Conservation (phyloP, 2,113 vertebrate species). For the Rhea americana region DNA sequence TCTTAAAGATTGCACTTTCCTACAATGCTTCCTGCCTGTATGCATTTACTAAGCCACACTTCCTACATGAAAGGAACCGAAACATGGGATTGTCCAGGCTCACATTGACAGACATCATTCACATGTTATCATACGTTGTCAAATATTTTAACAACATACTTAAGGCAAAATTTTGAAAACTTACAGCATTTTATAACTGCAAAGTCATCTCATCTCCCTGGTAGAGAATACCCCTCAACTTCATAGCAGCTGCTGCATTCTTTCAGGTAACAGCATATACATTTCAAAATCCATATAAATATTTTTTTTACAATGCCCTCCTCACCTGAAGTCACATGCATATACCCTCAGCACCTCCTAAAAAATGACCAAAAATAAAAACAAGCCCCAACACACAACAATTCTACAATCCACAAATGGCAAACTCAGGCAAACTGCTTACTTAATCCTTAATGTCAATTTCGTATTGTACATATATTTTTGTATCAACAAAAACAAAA, state of each 20-base stretch:
- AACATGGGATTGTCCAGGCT: accelerated
- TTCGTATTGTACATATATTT: not conserved
- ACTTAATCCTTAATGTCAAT: not conserved
- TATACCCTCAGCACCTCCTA: not conserved
- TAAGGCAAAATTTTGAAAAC: not conserved
- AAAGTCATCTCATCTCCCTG: not conserved
- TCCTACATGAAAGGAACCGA: not conserved
- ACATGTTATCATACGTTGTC: accelerated
- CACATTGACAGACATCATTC: not conserved
- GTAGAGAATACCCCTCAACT: not conserved
- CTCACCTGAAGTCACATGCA: not conserved
- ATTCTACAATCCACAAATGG: too few species aligned
- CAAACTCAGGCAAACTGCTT: not conserved
- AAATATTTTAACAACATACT: not conserved
- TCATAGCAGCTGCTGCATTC: not conserved
- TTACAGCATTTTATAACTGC: not conserved
- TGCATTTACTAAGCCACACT: not conserved
- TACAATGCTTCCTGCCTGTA: not conserved
- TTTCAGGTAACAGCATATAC: not conserved
- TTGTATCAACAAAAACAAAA: not conserved
- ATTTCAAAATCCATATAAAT: not conserved
- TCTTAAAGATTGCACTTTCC: not conserved
- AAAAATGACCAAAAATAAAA: not conserved
- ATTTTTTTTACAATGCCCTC: not conserved
- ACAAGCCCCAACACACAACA: not conserved